phyloP scores from a whole-genome alignment of 1,140 invertebrate species.

The Amphibalanus amphitrite region DNA sequence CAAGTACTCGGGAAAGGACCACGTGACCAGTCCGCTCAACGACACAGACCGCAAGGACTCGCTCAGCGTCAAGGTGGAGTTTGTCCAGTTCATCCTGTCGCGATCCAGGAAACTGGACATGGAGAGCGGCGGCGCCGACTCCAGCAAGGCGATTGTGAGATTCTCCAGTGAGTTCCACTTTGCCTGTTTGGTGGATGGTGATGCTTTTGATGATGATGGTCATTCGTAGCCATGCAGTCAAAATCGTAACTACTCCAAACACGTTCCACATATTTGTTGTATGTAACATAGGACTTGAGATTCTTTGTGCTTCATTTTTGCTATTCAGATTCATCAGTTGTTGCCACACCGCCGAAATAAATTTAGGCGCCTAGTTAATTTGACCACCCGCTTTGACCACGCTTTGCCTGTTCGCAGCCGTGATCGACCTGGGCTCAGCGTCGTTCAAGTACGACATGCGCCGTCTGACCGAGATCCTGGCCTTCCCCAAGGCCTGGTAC shows the following conservation, averaged over 20 bases:
- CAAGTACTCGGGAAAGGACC: constrained; percentile 12
- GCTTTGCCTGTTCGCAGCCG: constrained; percentile 47
- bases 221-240: too few relatives aligned
- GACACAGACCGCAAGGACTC: constrained; percentile 88
- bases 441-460: constrained; percentile 99
- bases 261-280: too few relatives aligned
- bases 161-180: constrained; percentile 72
- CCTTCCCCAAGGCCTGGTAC: constrained; percentile 97
- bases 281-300: too few relatives aligned
- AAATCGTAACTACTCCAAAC: too few relatives aligned
- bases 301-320: too few relatives aligned
- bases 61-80: constrained; percentile 87
- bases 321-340: too few relatives aligned
- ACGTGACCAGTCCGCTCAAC: constrained; percentile 38
- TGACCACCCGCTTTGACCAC: too few relatives aligned
- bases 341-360: too few relatives aligned
- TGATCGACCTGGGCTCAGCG: constrained; percentile 91
- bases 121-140: constrained; percentile 25
- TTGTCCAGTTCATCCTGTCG: constrained; percentile 88
- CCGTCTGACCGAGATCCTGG: constrained; percentile 86
- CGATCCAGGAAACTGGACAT: constrained; percentile 68
- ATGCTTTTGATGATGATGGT: too few relatives aligned
- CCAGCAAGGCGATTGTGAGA: constrained; percentile 58
- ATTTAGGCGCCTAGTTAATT: too few relatives aligned
- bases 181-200: too few relatives aligned